These are phyloP conservation scores for Pammene fasciana DNA, from an alignment of 2,888 invertebrate genomes.

Conservation along the genomic window DNA sequence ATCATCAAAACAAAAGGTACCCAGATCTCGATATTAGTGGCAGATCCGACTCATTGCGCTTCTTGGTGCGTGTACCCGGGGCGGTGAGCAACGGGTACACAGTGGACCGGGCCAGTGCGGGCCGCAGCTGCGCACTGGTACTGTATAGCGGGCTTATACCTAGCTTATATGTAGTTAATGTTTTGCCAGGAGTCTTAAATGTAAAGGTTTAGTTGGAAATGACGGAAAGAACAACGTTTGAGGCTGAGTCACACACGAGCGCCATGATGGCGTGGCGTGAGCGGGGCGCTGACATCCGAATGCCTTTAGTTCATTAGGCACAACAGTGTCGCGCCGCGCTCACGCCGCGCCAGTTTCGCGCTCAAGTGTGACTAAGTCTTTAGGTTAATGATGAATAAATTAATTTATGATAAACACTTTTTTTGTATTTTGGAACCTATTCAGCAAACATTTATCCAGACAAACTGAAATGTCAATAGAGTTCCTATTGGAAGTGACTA, in stretches of 20 bases:
- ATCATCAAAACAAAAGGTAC: conserved; percentile 12
- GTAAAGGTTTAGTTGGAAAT: too few species aligned
- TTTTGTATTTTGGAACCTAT: neutral
- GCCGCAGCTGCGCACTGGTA: conserved; percentile 75
- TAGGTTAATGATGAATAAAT: neutral
- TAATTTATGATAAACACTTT: neutral
- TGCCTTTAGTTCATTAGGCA: too few species aligned
- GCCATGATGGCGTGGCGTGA: too few species aligned
- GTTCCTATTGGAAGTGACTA: neutral
- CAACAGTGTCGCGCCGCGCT: neutral
- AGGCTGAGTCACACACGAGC: too few species aligned
- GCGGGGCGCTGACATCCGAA: too few species aligned
- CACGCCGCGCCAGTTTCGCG: too few species aligned
- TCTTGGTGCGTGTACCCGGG: conserved; percentile 77
- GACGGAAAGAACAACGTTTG: too few species aligned
- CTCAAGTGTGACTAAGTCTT: too few species aligned
- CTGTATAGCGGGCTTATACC: conserved; percentile 70
- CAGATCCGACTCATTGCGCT: conserved; percentile 55
- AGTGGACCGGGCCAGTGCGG: conserved; percentile 71
- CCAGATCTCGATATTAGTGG: conserved; percentile 20
- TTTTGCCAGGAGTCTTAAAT: conserved; percentile 46
- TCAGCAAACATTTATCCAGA: neutral
- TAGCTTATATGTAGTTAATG: conserved; percentile 55
- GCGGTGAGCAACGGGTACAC: conserved; percentile 46
- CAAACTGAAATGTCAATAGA: neutral